Base-by-base conservation (phyloP, 2,797 vertebrate species). In the Lithobates sylvaticus region DNA sequence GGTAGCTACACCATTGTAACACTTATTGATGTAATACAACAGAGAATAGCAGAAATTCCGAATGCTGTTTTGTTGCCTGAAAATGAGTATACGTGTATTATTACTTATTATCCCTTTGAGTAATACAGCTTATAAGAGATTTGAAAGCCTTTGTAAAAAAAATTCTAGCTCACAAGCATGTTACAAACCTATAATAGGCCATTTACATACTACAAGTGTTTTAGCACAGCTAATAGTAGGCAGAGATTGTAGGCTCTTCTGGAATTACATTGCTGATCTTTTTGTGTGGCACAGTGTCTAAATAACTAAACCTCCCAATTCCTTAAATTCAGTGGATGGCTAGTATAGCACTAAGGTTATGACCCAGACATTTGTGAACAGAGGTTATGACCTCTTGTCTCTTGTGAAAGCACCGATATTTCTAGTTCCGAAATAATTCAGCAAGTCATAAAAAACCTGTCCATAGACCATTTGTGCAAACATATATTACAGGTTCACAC, bases 361-460 rank as follows among this genome's bases (percentile, higher is more conserved):
- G 80, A 82, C 80, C 80, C 10, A 82, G 80, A 82, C 80, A 73
- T 73, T 73, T 73, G 72, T 27, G 54, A 73, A 74, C 47, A 74
- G 39, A 81, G 80, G 80, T 82, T 65, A 64, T 44, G 70, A 82
- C 80, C 80, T 81, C 69, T 72, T 61, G 80, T 74, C 80, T 82
- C 80, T 42, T 82, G 80, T 82, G 80, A 64, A 82, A 73, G 54
- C 80, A 82, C 36, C 72, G 80, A 82, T 73, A 82, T 73, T 82
- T 5, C 54, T 71, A 82, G 80, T 82, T 82, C 54, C 36, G 54
- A 82, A 82, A 82, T 82, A 82, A 82, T 82, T 82, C 70, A 82
- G 80, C 80, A 73, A 36, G 80, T 36, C 80, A 82, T 82, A 82
- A 82, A 82, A 74, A 64, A 64, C 50, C 80, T 82, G 80, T 73